Evolutionary conservation across 1,140 invertebrate species (phyloP).

Genomic region (Rhizoglyphus robini): DNA sequence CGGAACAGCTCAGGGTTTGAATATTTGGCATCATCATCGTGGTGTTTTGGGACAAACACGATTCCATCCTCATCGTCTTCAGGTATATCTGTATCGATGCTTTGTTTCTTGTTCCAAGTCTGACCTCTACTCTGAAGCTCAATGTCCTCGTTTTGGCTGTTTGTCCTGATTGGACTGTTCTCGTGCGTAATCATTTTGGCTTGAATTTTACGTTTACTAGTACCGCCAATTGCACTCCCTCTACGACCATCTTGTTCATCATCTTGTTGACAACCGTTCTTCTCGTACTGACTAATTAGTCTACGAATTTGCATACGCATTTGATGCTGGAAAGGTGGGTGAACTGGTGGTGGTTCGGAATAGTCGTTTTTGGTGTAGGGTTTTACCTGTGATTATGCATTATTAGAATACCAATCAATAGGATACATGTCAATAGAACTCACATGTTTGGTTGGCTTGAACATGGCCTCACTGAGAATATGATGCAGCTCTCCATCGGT

Average conservation of each 20-base stretch:
- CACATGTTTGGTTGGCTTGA: conserved; percentile 74
- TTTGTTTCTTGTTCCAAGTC: too few relatives aligned
- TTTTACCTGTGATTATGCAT: too few relatives aligned
- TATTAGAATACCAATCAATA: too few relatives aligned
- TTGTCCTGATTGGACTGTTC: not conserved
- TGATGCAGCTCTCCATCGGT: conserved; percentile 86
- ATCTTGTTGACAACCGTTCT: conserved; percentile 62
- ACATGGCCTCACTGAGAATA: conserved; percentile 72
- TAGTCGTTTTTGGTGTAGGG: conserved; percentile 81
- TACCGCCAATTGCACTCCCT: not conserved
- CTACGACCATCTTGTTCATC: not conserved
- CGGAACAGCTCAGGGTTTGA: too few relatives aligned
- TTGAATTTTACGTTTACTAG: not conserved
- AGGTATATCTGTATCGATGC: not conserved
- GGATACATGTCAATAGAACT: conserved; percentile 31
- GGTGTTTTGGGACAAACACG: conserved; percentile 66
- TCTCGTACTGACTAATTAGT: conserved; percentile 55
- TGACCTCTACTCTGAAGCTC: not conserved
- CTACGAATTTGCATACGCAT: conserved; percentile 78
- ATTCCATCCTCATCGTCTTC: conserved; percentile 61
- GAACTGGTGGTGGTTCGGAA: conserved; percentile 46
- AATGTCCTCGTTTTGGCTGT: not conserved
- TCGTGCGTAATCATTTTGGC: not conserved
- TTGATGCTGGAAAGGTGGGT: conserved; percentile 64
- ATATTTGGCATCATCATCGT: too few relatives aligned